Conservation (phyloP, 2,113 vertebrate genomes). For the Hystrix cristata region DNA sequence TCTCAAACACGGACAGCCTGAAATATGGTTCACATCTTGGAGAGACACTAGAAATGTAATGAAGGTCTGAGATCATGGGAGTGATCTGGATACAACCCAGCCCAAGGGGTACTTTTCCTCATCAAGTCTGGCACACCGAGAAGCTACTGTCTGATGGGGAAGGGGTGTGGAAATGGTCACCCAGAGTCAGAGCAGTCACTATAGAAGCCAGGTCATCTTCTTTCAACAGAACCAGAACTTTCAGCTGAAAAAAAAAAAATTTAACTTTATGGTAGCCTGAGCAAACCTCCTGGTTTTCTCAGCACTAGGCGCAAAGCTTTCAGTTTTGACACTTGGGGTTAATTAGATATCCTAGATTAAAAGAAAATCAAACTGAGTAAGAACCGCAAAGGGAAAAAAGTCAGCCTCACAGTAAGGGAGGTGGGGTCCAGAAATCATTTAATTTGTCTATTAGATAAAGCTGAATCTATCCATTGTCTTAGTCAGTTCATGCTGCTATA, state of each 20-base stretch:
- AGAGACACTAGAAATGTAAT: background rate
- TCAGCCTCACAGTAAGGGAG: background rate
- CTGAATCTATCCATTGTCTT: background rate
- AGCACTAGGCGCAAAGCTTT: background rate
- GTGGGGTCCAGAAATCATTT: background rate
- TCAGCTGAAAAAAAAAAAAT: background rate
- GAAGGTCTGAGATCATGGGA: background rate
- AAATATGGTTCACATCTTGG: background rate
- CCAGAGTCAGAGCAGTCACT: accelerated
- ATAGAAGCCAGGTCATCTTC: background rate
- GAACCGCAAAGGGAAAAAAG: background rate
- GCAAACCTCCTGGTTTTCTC: background rate
- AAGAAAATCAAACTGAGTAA: accelerated
- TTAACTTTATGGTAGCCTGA: background rate
- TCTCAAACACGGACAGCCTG: background rate
- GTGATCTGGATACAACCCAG: background rate
- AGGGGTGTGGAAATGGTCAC: too few species aligned
- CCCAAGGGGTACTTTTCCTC: background rate
- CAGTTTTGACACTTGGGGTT: background rate
- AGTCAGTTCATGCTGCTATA: background rate
- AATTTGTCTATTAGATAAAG: background rate
- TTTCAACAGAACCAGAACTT: background rate
- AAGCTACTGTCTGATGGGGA: background rate
- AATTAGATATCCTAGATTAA: background rate
- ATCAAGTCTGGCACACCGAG: background rate